Evolutionary conservation across 2,888 invertebrate species (phyloP), one percentile per base, ranked within the genome.

Genomic region (Rhopalosiphum nymphaeae): DNA sequence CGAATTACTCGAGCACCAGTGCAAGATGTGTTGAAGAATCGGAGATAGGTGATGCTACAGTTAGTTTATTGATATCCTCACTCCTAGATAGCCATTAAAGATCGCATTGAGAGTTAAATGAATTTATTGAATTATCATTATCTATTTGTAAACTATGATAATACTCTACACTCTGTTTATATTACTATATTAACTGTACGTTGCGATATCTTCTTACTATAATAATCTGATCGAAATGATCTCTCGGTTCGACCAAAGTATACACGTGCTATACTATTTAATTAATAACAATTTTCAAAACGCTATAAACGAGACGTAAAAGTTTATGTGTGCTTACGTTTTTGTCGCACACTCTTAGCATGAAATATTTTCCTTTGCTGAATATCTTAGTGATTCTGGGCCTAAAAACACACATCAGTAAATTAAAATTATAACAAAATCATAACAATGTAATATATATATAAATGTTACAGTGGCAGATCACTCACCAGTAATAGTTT

Each of bases 331-430:
- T 94, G 96, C 97, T 97, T 97, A 99, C 99, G 96, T 98, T 99
- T 97, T 99, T 99, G 96, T 99, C 99, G 95, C 98, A 98, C 95
- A 99, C 99, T 95, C 98, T 97, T 94, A 99, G 97, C 98, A 99
- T 99, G 96, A 99, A 99, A 96, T 98, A 99, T 96, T 98, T 98
- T 95, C 98, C 98, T 97, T 99, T 99, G 96, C 98, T 98, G 96
- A 98, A 98, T 95, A 99, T 98, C 97, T 99, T 99, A 95, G 98
- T 98, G 96, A 99, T 99, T 95, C 99, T 97, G 95, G 99, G 99
- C 97, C 97, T 97, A 46, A 49, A 86, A 26, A 46, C 46, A 13
- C 46, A 13, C 0, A 5, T 86, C 46, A 29, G 44, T 46, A 86
- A 13, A 29, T 86, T 44, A 29, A 26, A 86, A 25, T 44, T 25